Evolutionary conservation across 1,140 invertebrate species (phyloP).

Genomic region (Carposina sasakii): DNA sequence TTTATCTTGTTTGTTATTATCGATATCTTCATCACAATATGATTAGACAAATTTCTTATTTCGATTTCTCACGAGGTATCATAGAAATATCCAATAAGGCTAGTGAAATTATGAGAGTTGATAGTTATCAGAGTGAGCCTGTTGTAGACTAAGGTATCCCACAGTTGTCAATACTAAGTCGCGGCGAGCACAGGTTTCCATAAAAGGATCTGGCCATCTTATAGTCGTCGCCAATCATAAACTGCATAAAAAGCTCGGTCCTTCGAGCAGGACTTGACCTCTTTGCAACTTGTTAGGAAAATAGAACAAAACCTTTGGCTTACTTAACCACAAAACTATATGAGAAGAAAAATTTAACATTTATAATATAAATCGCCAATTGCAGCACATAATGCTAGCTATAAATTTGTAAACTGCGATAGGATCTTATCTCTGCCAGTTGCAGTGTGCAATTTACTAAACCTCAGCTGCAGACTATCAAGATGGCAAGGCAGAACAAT

Average conservation of each 20-base stretch:
- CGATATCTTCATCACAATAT: too few relatives aligned
- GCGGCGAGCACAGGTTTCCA: slow-evolving; percentile 48
- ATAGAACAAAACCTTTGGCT: too few relatives aligned
- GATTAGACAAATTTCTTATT: too few relatives aligned
- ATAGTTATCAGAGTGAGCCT: slow-evolving; percentile 47
- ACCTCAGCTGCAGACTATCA: slow-evolving; percentile 41
- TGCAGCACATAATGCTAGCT: too few relatives aligned
- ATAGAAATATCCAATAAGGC: slow-evolving; percentile 29
- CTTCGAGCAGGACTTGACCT: slow-evolving; percentile 61
- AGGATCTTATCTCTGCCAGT: too few relatives aligned
- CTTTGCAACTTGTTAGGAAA: too few relatives aligned
- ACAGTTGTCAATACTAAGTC: slow-evolving; percentile 61
- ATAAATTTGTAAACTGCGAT: too few relatives aligned
- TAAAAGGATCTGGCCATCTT: slow-evolving; percentile 55
- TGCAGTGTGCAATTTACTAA: too few relatives aligned
- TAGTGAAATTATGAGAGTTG: slow-evolving; percentile 49
- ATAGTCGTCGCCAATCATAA: slow-evolving; percentile 52
- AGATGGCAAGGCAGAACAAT: slow-evolving; percentile 45
- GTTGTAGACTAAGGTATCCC: slow-evolving; percentile 58
- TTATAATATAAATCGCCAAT: too few relatives aligned
- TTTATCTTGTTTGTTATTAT: too few relatives aligned
- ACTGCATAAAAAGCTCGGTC: slow-evolving; percentile 58
- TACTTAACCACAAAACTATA: too few relatives aligned
- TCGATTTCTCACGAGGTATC: slow-evolving; percentile 13
- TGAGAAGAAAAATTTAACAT: too few relatives aligned